These are phyloP conservation scores for Diachasma alloeum DNA, from an alignment of 1,140 invertebrate genomes.

Conservation along the genomic window DNA sequence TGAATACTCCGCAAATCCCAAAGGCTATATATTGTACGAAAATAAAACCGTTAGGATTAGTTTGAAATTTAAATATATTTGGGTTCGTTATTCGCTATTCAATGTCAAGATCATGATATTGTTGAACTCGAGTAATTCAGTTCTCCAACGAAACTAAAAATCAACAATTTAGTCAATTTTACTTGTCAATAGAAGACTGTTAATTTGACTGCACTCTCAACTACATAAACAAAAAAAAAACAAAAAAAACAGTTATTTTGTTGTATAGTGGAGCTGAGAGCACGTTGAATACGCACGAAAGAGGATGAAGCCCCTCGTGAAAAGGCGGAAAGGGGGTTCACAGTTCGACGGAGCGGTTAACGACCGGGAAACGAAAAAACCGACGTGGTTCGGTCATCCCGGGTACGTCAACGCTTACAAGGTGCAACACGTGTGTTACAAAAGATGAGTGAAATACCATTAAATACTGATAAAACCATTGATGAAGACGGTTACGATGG, in stretches of 20 bases:
- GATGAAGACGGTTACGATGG: background rate
- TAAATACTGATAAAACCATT: background rate
- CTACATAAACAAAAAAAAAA: background rate
- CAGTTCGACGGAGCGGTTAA: conserved; percentile 57
- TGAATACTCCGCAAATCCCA: background rate
- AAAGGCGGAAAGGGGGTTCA: conserved; percentile 52
- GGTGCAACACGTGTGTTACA: conserved; percentile 23
- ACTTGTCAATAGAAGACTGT: too few species aligned
- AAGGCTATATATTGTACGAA: background rate
- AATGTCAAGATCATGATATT: too few species aligned
- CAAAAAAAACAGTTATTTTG: background rate
- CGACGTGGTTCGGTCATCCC: conserved; percentile 1
- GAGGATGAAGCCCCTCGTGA: conserved; percentile 49
- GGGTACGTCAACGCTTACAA: conserved; percentile 25
- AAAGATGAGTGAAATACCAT: background rate
- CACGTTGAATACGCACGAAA: conserved; percentile 15
- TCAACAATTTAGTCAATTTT: too few species aligned
- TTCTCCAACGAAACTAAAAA: background rate
- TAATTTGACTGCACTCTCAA: too few species aligned
- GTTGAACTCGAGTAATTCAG: too few species aligned
- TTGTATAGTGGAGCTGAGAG: background rate
- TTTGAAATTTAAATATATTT: too few species aligned
- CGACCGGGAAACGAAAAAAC: conserved; percentile 37
- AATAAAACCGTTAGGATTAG: background rate
- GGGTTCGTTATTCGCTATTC: too few species aligned